Evolutionary conservation across 1,140 invertebrate species (phyloP).

Genomic region (Lordiphosa clarofinis): DNA sequence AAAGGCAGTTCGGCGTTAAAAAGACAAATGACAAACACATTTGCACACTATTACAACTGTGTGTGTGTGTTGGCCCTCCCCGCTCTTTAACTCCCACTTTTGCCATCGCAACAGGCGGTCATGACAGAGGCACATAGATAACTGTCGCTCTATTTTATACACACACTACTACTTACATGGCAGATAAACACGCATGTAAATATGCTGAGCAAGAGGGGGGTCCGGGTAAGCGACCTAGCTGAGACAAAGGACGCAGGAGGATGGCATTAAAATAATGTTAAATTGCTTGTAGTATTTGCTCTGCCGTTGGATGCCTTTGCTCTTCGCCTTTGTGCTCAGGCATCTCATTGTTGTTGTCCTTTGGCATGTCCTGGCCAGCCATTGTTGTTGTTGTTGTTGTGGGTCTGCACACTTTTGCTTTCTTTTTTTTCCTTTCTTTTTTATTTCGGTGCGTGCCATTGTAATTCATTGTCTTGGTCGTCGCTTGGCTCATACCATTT

Average conservation of each 20-base stretch:
- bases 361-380: constrained; percentile 31
- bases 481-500: constrained; percentile 23
- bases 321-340: constrained; percentile 38
- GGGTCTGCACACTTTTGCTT: constrained; percentile 16
- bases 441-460: constrained; percentile 39
- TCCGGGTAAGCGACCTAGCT: neutral
- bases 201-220: constrained; percentile 16
- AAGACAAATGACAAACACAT: constrained; percentile 65
- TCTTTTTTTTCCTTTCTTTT: neutral
- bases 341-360: constrained; percentile 50
- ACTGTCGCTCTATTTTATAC: constrained; percentile 58
- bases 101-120: constrained; percentile 53
- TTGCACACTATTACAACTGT: constrained; percentile 59
- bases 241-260: constrained; percentile 46
- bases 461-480: constrained; percentile 46
- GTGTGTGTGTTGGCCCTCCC: constrained; percentile 1
- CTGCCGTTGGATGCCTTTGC: constrained; percentile 14
- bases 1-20: constrained; percentile 50
- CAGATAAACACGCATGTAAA: constrained; percentile 65
- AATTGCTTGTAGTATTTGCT: constrained; percentile 60
- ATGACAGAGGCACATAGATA: constrained; percentile 48
- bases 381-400: constrained; percentile 38
- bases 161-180: constrained; percentile 44
- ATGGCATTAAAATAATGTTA: constrained; percentile 64
- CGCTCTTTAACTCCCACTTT: neutral